These are phyloP conservation scores for Hemiprocne comata DNA, from an alignment of 2,113 vertebrate genomes.

Conservation along the genomic window DNA sequence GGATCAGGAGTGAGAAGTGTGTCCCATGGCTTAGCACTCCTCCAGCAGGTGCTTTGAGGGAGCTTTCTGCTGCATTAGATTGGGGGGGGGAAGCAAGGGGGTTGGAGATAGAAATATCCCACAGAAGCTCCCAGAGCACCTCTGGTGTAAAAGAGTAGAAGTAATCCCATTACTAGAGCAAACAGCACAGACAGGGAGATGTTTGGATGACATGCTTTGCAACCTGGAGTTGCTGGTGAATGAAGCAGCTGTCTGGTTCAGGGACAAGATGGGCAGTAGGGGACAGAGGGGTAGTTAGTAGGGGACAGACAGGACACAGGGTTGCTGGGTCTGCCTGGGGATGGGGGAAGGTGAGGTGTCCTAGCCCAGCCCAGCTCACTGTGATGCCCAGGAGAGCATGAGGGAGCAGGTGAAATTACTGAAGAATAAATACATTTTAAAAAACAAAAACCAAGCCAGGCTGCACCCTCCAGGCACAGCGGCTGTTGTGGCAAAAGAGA, in stretches of 20 bases:
- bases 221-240: fast-evolving
- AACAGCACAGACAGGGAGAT: fast-evolving
- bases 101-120: neutral
- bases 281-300: fast-evolving
- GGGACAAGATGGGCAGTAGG: neutral
- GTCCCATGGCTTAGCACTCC: neutral
- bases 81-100: neutral
- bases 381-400: neutral
- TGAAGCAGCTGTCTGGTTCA: fast-evolving
- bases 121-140: neutral
- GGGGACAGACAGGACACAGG: neutral
- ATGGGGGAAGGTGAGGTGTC: neutral
- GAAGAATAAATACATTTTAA: neutral
- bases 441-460: neutral
- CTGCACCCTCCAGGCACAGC: fast-evolving
- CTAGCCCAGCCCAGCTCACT: neutral
- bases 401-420: neutral
- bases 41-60: conserved; percentile 12
- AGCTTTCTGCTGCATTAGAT: neutral
- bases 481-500: neutral
- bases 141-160: neutral
- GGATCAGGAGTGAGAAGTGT: neutral
- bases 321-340: neutral
- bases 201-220: neutral
- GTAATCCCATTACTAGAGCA: fast-evolving